phyloP scores from a whole-genome alignment of 2,888 invertebrate genomes.

The Drosophila nr. perissopoda region DNA sequence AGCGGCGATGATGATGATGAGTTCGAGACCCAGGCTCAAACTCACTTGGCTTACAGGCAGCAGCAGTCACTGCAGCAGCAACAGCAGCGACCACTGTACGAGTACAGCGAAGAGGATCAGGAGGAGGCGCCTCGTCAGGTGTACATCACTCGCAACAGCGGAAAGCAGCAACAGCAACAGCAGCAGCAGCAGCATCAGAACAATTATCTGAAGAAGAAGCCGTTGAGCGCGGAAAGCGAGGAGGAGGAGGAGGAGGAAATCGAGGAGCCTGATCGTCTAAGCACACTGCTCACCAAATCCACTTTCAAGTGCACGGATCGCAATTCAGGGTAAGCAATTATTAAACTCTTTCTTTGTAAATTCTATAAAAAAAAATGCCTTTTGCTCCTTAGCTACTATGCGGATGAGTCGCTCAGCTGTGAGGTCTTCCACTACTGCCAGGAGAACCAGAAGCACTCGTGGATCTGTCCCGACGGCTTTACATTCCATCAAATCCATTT shows the following conservation, averaged over 20 bases:
- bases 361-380: not conserved
- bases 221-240: slow-evolving; percentile 88
- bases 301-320: slow-evolving; percentile 92
- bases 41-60: slow-evolving; percentile 82
- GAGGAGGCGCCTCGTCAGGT: slow-evolving; percentile 83
- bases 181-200: slow-evolving; percentile 48
- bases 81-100: slow-evolving; percentile 77
- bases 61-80: slow-evolving; percentile 68
- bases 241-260: slow-evolving; percentile 90
- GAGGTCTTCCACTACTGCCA: slow-evolving; percentile 98
- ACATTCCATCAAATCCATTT: slow-evolving; percentile 91
- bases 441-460: slow-evolving; percentile 94
- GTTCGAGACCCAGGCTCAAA: slow-evolving; percentile 84
- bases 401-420: slow-evolving; percentile 94
- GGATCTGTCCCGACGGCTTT: slow-evolving; percentile 97
- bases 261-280: slow-evolving; percentile 94
- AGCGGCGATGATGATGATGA: slow-evolving; percentile 79
- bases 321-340: slow-evolving; percentile 88
- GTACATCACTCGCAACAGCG: slow-evolving; percentile 80
- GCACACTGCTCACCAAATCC: slow-evolving; percentile 91
- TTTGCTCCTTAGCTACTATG: slow-evolving; percentile 88
- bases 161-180: slow-evolving; percentile 61
- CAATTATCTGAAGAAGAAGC: slow-evolving; percentile 78
- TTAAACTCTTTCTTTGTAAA: no score
- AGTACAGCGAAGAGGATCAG: slow-evolving; percentile 84